Base-by-base conservation (phyloP, 2,113 vertebrate genomes). In the Alligator mississippiensis region DNA sequence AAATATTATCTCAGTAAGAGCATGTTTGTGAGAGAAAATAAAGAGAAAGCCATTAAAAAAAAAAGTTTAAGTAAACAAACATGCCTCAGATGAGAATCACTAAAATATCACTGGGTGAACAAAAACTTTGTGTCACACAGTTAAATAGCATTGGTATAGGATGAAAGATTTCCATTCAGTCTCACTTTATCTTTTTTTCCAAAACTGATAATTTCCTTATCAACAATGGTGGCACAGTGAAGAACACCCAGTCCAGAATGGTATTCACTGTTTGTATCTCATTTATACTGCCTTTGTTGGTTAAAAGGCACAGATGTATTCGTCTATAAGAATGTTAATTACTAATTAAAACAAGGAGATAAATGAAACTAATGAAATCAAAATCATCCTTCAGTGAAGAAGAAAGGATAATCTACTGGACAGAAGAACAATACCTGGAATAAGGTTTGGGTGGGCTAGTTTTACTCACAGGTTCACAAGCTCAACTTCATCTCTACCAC, bases 131-230 rank as follows among this genome's bases (percentile, higher is more conserved):
- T 25, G 8, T 83, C 79, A 62, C 1, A 28, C 4, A 57, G 47
- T 92, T 90, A 76, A 95, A 91, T 3, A 22, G 25, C 62, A 91
- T 2, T 83, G 59, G 55, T 25, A 92, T 15, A 93, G 93, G 25
- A 14, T 62, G 59, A 47, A 87, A 64, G 59, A 7, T 86, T 95
- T 92, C 59, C 61, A 57, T 74, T 57, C 30, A 89, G 74, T 60
- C 22, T 85, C 54, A 91, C 80, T 9, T 25, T 3, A 63, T 80
- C 21, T 90, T 90, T 47, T 47, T 47, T 83, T 61, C 34, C 59
- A 63, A 92, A 61, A 3, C 9, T 1, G 15, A 81, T 24, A 28
- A 10, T 3, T 68, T 82, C 78, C 84, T 93, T 85, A 25, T 80
- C n/a, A 76, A 34, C 90, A 89, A 30, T 2, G 13, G 91, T 91